Base-by-base conservation (phyloP, 2,797 vertebrate species). In the Orientallactaga sibirica region DNA sequence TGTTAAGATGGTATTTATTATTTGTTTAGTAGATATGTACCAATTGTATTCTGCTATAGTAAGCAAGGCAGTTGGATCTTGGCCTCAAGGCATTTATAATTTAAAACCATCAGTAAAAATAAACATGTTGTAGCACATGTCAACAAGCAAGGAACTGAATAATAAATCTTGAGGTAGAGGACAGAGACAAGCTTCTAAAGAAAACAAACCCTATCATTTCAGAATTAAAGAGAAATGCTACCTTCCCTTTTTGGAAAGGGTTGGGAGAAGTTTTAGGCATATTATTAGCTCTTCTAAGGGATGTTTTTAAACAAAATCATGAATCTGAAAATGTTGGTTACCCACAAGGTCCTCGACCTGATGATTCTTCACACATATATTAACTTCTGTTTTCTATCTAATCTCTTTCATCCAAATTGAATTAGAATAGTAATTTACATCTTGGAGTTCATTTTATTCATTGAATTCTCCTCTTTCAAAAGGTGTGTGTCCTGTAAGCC, bases 81-180 rank as follows among this genome's bases (percentile, higher is more conserved):
- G 81, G 70, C 67, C 77, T 92, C 55, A 24, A 88, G 33, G 67
- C 41, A 93, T 93, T 92, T 94, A 76, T 94, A 95, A 96, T 95
- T 96, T 95, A 94, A 95, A 92, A 55, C 62, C 71, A 93, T 79
- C 92, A 86, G 80, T 92, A 87, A 93, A 87, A 75, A 92, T 86
- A 91, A 96, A 94, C 74, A 86, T 55, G 27, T 62, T 71, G 33
- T 96, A 93, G 29, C 4, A 86, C 58, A 27, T 41, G 25, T 92
- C 80, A 85, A 90, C 86, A 94, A 93, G 67, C 58, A 92, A 66
- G 22, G 58, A 74, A 81, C 27, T 82, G 61, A 48, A 64, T 86
- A 84, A 91, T 92, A 90, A 92, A 95, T 86, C 55, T 41, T 80
- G 66, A 92, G 29, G 29, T 22, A 73, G 74, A 80, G 93, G 55